Evolutionary conservation across 2,888 invertebrate species (phyloP), one percentile per base, ranked within the genome.

Genomic region (Plagiodera versicolora): DNA sequence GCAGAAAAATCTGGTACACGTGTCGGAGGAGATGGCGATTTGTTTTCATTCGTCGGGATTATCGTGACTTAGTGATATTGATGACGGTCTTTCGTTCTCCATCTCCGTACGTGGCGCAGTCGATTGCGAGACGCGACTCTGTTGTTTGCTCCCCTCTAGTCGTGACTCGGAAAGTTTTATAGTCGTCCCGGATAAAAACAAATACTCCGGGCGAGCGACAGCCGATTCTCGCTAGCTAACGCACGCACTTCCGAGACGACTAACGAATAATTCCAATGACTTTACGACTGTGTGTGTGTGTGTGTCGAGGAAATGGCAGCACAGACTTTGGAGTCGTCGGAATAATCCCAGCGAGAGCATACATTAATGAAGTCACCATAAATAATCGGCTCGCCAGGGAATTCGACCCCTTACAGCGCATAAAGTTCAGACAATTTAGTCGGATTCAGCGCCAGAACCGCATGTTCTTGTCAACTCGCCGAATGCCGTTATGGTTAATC

Each of bases 331-430:
- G 14, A 39, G 39, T 39, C n/a, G n/a, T n/a, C 39, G 14, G 39
- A 49, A 49, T 30, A 28, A 49, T 49, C 28, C 28, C 28, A 49
- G 16, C 8, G 45, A 56, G 30, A 19, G 61, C 63, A 63, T 63
- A 64, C 44, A 61, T 67, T 64, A 67, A 67, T 63, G 57, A 64
- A 67, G 64, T 61, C 50, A 61, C 61, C 63, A 64, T 64, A 64
- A 64, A 67, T 63, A 67, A 56, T 53, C 32, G 51, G 49, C 59
- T 48, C 63, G 53, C 63, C 44, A 58, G 58, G 45, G 55, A 59
- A 49, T 56, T 56, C 57, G 56, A 58, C 62, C 62, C 47, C 24
- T 19, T 50, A 60, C 61, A 58, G 45, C 56, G 50, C 52, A 49
- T 60, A 60, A 52, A 58, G 62, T 64, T 66, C 59, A 59, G 66